Conservation (phyloP, 2,797 vertebrate species). For the Sebastes iracundus region DNA sequence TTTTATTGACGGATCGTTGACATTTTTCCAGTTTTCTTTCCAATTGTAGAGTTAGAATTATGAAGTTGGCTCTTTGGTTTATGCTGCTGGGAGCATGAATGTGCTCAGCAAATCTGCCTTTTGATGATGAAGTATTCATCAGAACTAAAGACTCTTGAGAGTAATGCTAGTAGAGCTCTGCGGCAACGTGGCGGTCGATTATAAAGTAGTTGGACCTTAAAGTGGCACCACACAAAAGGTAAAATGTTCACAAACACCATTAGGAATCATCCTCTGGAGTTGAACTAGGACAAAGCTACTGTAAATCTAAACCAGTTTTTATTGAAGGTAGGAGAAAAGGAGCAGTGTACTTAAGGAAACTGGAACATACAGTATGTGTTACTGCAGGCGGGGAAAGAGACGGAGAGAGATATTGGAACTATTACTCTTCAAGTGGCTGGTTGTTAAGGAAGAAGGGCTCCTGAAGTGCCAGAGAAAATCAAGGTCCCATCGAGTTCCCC, state of each 20-base stretch:
- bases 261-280: not conserved
- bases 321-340: not conserved
- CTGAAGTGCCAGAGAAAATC: slow-evolving; percentile 42
- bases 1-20: not conserved
- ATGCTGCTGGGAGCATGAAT: not conserved
- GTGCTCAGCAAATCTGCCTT: not conserved
- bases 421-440: slow-evolving; percentile 38
- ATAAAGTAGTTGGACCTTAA: not conserved
- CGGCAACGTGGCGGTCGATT: not conserved
- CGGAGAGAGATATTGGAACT: slow-evolving; percentile 17
- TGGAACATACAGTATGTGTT: not conserved
- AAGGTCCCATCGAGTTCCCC: slow-evolving; percentile 16
- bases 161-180: not conserved
- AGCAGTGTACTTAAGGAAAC: not conserved
- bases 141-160: not conserved
- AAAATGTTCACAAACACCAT: not conserved
- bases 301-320: slow-evolving; percentile 2
- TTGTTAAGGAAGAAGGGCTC: slow-evolving; percentile 16
- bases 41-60: not conserved
- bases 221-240: not conserved
- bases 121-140: not conserved
- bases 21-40: not conserved
- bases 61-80: not conserved
- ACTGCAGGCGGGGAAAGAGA: not conserved
- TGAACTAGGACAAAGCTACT: not conserved